A percentile compares a stretch with the other conserved stretches of the same genome.
These are phyloP conservation scores for Zaprionus ghesquierei DNA, from an alignment of 1,140 invertebrate genomes.

Conservation along the genomic window DNA sequence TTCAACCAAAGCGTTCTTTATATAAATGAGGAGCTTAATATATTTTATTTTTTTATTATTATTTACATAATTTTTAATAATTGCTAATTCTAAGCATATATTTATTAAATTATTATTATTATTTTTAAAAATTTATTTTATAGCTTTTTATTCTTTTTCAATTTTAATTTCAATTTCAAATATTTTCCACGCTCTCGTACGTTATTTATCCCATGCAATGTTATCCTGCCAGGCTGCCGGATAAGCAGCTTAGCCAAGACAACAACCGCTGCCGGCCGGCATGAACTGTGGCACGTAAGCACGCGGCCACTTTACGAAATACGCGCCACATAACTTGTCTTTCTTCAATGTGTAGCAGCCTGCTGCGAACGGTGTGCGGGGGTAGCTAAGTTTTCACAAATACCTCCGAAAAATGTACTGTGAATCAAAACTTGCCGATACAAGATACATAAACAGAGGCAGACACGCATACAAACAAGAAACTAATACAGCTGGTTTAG, in stretches of 20 bases:
- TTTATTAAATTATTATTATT: neutral
- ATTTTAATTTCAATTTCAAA: neutral
- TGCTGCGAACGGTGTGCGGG: neutral
- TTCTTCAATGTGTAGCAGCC: neutral
- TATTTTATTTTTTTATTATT: neutral
- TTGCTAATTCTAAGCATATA: too few species aligned
- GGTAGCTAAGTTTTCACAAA: neutral
- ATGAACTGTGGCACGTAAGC: conserved; percentile 35
- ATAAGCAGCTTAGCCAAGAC: conserved; percentile 32
- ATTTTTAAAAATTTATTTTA: neutral
- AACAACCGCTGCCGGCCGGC: conserved; percentile 9
- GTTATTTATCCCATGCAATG: conserved; percentile 21
- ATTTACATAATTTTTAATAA: neutral
- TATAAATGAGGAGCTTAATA: neutral
- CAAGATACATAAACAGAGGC: conserved; percentile 31
- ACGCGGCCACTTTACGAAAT: conserved; percentile 39
- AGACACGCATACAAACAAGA: conserved; percentile 1
- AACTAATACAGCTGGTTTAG: conserved; percentile 36
- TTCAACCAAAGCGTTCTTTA: neutral
- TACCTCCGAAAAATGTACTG: conserved; percentile 27
- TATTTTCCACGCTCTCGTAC: neutral
- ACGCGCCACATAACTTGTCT: neutral
- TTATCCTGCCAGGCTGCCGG: conserved; percentile 11
- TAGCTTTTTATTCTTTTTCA: neutral
- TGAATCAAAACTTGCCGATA: conserved; percentile 21